Conservation (phyloP, 2,113 vertebrate genomes). For the Upupa epops region DNA sequence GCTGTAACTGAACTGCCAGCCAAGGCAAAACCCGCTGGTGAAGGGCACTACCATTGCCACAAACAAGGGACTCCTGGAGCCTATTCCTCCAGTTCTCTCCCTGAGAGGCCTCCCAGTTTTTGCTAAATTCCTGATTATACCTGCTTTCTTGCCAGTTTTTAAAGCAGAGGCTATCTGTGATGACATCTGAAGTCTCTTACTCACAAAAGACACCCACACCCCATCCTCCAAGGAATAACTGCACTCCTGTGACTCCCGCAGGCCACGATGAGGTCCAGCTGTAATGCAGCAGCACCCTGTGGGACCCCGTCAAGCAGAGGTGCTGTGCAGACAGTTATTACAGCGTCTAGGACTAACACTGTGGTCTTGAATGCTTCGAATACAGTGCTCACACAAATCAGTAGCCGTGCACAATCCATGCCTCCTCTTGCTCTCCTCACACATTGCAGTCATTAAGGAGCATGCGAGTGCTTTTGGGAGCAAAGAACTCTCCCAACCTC, state of each 20-base stretch:
- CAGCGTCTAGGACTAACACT: not conserved
- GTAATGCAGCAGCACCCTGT: not conserved
- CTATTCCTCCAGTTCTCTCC: not conserved
- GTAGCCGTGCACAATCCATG: not conserved
- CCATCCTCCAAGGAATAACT: slow-evolving; percentile 16
- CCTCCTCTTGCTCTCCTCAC: not conserved
- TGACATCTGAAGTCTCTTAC: not conserved
- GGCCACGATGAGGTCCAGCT: slow-evolving; percentile 22
- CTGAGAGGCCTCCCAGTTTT: not conserved
- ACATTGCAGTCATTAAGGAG: not conserved
- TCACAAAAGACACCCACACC: not conserved
- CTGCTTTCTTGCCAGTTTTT: not conserved
- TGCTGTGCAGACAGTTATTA: not conserved
- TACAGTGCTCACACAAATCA: not conserved
- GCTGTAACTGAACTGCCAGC: not conserved
- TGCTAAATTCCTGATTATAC: not conserved
- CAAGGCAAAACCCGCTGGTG: not conserved
- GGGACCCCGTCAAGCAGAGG: slow-evolving; percentile 1
- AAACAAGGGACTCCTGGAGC: not conserved
- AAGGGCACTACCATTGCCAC: not conserved
- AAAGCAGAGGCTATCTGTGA: not conserved
- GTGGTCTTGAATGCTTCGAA: not conserved
- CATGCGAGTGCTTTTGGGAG: not conserved
- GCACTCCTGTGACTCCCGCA: not conserved
- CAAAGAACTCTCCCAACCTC: not conserved